Conservation (phyloP, 2,888 invertebrate genomes). For the Dryococelus australis region DNA sequence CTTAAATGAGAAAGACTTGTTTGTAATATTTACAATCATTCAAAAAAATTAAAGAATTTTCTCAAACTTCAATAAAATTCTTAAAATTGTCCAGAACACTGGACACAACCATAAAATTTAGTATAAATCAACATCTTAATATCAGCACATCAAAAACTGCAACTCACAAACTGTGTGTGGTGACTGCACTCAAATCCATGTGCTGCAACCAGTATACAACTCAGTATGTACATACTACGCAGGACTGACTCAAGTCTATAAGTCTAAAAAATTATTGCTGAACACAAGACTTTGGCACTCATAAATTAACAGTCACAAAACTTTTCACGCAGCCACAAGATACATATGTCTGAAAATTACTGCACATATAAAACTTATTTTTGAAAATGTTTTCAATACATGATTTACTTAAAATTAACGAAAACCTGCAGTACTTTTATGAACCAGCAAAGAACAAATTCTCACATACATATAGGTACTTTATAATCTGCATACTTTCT, state of each 20-base stretch:
- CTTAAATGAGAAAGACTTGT: no score
- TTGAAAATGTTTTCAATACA: no score
- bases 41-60: not conserved
- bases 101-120: slow-evolving; percentile 1
- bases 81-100: not conserved
- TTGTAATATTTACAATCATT: not conserved
- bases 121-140: not conserved
- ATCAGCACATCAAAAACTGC: not conserved
- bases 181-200: not conserved
- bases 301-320: not conserved
- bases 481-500: no score
- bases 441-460: no score
- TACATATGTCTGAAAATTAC: no score
- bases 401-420: no score
- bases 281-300: slow-evolving; percentile 16
- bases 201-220: not conserved
- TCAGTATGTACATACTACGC: not conserved
- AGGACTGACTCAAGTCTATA: not conserved
- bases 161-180: no score
- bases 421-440: no score
- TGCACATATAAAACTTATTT: no score
- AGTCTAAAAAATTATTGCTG: not conserved
- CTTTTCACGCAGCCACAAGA: no score
- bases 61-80: not conserved
- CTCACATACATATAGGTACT: no score